A percentile compares a stretch with the other conserved stretches of the same genome.
Conservation (phyloP, 2,797 vertebrate species). For the Spinus olivaceus region DNA sequence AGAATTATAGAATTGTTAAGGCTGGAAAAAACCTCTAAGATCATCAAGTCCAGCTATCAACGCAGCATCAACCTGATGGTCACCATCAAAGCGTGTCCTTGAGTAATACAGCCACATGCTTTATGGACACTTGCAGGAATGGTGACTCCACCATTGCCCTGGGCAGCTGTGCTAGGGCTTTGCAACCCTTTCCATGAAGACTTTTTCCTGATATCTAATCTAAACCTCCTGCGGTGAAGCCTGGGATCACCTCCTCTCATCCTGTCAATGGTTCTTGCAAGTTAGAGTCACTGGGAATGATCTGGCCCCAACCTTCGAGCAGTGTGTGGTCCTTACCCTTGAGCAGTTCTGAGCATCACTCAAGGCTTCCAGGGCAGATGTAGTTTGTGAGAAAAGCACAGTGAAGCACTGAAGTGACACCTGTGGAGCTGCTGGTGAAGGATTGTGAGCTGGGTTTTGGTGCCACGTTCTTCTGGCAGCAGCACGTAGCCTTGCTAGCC, state of each 20-base stretch:
- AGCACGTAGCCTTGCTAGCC: fast-evolving
- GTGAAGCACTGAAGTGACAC: neutral
- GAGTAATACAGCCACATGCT: neutral
- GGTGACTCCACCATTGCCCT: neutral
- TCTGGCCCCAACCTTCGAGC: fast-evolving
- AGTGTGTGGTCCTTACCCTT: neutral
- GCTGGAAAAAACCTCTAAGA: neutral
- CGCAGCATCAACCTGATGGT: neutral
- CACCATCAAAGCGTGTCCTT: neutral
- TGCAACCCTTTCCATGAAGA: neutral
- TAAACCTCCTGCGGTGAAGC: fast-evolving
- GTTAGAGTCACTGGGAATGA: neutral
- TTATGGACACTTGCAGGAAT: neutral
- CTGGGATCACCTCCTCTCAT: neutral
- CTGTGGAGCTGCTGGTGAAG: fast-evolving
- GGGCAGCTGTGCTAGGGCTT: neutral
- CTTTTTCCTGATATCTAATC: neutral
- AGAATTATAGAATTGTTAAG: neutral
- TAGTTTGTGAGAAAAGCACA: neutral
- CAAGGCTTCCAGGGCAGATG: neutral
- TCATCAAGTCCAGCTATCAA: neutral
- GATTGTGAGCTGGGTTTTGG: fast-evolving
- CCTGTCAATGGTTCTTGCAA: neutral
- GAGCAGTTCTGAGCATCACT: neutral
- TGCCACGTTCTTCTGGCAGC: fast-evolving